Percentiles rank a stretch among this genome's conserved stretches.
These are phyloP conservation scores for Drosophila seguyi DNA, from an alignment of 1,140 invertebrate genomes.

Conservation along the genomic window DNA sequence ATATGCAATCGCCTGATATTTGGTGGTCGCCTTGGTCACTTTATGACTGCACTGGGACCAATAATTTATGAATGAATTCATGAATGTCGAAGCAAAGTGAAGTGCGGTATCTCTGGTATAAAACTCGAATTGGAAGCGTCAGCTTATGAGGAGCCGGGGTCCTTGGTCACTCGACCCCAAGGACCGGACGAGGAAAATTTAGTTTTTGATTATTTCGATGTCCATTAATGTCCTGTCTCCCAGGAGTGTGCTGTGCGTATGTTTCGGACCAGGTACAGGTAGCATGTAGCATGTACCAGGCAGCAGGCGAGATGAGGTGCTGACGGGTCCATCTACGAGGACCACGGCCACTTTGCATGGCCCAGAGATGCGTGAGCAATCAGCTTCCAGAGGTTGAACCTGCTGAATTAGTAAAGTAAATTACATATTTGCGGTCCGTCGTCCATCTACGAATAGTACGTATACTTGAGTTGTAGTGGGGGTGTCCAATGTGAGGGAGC, in stretches of 20 bases:
- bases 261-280: constrained; percentile 10
- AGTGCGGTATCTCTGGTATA: constrained; percentile 36
- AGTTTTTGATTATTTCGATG: constrained; percentile 81
- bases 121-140: constrained; percentile 65
- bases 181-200: constrained; percentile 67
- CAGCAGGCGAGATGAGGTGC: constrained; percentile 25
- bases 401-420: constrained; percentile 82
- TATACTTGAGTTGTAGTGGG: constrained; percentile 2
- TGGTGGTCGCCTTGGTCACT: constrained; percentile 70
- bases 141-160: constrained; percentile 48
- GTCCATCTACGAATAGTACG: constrained; percentile 7
- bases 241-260: constrained; percentile 49
- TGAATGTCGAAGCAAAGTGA: constrained; percentile 72
- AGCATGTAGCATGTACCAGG: background rate
- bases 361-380: constrained; percentile 51
- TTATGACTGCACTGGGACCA: constrained; percentile 79
- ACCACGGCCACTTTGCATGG: constrained; percentile 52
- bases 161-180: constrained; percentile 47
- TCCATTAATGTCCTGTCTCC: constrained; percentile 77
- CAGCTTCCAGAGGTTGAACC: constrained; percentile 67
- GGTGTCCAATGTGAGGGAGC: constrained; percentile 4
- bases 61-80: constrained; percentile 84
- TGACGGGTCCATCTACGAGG: constrained; percentile 8
- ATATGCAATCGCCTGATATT: constrained; percentile 79
- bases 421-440: constrained; percentile 61